Base-by-base conservation (phyloP, 1,140 invertebrate genomes). In the Himalopsyche phryganea region DNA sequence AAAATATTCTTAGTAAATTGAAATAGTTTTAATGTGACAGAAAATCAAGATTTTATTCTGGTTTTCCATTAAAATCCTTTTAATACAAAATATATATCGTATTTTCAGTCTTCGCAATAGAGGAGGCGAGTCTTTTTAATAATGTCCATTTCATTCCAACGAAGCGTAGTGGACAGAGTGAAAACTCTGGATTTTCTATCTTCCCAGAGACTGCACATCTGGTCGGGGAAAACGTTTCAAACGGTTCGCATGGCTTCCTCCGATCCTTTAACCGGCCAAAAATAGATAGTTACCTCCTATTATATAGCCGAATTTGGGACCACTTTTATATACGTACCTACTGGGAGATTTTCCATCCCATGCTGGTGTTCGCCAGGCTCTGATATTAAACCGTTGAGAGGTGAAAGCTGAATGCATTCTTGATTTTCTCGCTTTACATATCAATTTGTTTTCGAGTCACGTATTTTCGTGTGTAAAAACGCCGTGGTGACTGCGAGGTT, bases 371-470 rank as follows among this genome's bases (percentile, higher is more conserved):
- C 42, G 42, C 10, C 42, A 6, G n/a, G 13, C 10, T 45, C 42
- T 17, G 42, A 28, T 51, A 36, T 51, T 51, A 51, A 51, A 51
- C n/a, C 32, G 49, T 10, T 10, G 35, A 51, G 13, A 38, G 49
- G 11, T 13, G 49, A 40, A 17, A 19, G 49, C 35, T 40, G 49
- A 44, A 53, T 53, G 38, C 50, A 53, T 53, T 53, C 50, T 53
- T 53, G 50, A 53, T 53, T 44, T 53, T 53, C 38, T 53, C 40
- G 28, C 50, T 53, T 28, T 28, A 28, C 23, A 20, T 46, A 19
- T 49, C 47, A 32, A 40, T 49, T 50, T 36, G 36, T 40, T 49
- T 57, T 38, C 54, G 14, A 32, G 54, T 57, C 54, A 57, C 54
- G 54, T 53, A 33, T 17, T 44, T 28, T 19, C 17, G 51, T 18